Conservation (phyloP, 1,140 invertebrate genomes). For the Diprion similis region DNA sequence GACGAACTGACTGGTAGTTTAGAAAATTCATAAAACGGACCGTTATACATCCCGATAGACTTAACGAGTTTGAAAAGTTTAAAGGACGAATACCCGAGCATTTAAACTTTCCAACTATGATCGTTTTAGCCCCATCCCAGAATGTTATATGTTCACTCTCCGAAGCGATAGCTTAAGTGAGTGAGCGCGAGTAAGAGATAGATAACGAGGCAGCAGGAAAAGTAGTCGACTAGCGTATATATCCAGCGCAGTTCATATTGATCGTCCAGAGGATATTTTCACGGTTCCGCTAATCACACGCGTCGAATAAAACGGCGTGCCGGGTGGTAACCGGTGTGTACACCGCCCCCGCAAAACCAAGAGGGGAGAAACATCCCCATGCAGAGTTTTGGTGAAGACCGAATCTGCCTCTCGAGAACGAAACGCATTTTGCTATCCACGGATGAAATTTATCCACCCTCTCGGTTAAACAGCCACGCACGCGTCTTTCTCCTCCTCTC, state of each 20-base stretch:
- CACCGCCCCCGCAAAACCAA: too few species aligned
- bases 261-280: neutral
- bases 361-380: neutral
- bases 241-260: too few species aligned
- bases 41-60: neutral
- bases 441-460: slow-evolving; percentile 55
- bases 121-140: neutral
- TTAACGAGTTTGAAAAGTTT: neutral
- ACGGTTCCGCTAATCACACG: neutral
- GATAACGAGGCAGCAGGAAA: too few species aligned
- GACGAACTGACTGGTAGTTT: neutral
- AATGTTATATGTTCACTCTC: too few species aligned
- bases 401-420: slow-evolving; percentile 30
- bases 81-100: neutral
- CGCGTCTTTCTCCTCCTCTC: slow-evolving; percentile 44
- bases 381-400: neutral
- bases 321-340: too few species aligned
- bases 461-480: slow-evolving; percentile 54
- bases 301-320: neutral
- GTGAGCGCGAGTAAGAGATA: too few species aligned
- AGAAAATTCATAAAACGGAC: neutral
- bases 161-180: too few species aligned
- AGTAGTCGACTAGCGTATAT: too few species aligned
- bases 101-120: neutral
- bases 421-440: slow-evolving; percentile 54